Base-by-base conservation (phyloP, 2,797 vertebrate genomes). In the Phrynocephalus forsythii region DNA sequence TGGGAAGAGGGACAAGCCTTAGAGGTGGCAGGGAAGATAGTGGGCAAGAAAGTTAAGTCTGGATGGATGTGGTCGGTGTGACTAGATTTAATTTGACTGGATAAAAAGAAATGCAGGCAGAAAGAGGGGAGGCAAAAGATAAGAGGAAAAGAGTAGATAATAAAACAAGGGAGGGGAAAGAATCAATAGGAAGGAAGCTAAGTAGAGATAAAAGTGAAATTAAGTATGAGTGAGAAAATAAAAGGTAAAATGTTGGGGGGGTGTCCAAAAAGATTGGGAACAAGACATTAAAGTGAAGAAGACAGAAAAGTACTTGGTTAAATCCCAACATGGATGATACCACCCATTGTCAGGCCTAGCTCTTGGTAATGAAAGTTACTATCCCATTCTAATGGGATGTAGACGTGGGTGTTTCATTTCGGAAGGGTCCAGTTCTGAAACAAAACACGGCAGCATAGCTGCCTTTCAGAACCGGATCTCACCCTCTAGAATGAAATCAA, bases 81-180 rank as follows among this genome's bases (percentile, higher is more conserved):
- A 63, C 48, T 5, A 16, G 60, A n/a, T 83, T 84, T 90, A 75
- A 81, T 33, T 81, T 77, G 78, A 68, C 66, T 78, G 66, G 63
- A 84, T 71, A 71, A 52, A 87, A 87, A 86, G 72, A 68, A 30
- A 75, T 60, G 50, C 67, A 80, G 38, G 79, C 33, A 48, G 66
- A 86, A 89, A 90, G 68, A 71, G 71, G 33, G 38, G 30, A 69
- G 52, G 83, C 71, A 87, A 85, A 87, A 90, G 86, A 85, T 87
- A 85, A 87, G 85, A 28, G 81, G 33, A 8, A 81, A 84, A 84
- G 69, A 72, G 82, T 48, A 85, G 82, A 90, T 76, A 84, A 87
- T 71, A 84, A 85, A 87, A 90, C 75, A 81, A 84, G 48, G 73
- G 24, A 38, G 3, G 6, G 38, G 28, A 56, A 84, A 86, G 60